Evolutionary conservation across 2,797 vertebrate species (phyloP), one percentile per base, ranked within the genome.

Genomic region (Enteromius treurensis): DNA sequence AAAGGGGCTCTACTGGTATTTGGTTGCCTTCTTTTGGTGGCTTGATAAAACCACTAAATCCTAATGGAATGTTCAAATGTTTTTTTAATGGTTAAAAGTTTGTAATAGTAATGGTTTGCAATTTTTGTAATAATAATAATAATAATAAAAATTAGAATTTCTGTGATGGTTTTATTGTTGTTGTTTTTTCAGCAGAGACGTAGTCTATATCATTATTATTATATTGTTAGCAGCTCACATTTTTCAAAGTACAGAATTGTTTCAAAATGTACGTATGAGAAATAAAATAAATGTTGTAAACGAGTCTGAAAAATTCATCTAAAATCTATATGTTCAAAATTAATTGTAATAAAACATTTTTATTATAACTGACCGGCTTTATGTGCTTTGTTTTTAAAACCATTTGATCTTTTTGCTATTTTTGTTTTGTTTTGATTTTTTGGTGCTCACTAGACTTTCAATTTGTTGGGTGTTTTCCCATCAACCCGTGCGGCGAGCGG

Each of bases 361-460:
- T 21, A 29, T 49, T 65, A 11, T 21, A 51, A 55, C 21, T 1
- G 53, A 55, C 9, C 8, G 9, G 21, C 8, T 10, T 55, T 55
- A 55, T n/a, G 21, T 9, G 19, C 6, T 53, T 21, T 53, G 8
- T 53, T 53, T 55, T 10, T 32, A 1, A 34, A 34, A 51, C 47
- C 17, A 3, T 13, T 32, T 19, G 7, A 21, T 0, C 2, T 2
- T 34, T 1, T 40, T 80, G 7, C 29, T 6, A 19, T 9, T 67
- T 51, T 26, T 26, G 26, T 21, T 15, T 2, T 42, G 7, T 26
- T 2, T 26, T 26, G 26, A 26, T 9, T 5, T 4, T 71, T 17
- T 67, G 34, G 1, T 64, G 53, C 53, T 11, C 29, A 17, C 17
- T 6, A 37, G 78, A 68, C 85, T 88, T 81, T 79, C 62, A 85